Percentiles rank a stretch among this genome's conserved stretches.
Evolutionary conservation across 1,140 invertebrate species (phyloP).

Genomic region (Hylyphantes graminicola): DNA sequence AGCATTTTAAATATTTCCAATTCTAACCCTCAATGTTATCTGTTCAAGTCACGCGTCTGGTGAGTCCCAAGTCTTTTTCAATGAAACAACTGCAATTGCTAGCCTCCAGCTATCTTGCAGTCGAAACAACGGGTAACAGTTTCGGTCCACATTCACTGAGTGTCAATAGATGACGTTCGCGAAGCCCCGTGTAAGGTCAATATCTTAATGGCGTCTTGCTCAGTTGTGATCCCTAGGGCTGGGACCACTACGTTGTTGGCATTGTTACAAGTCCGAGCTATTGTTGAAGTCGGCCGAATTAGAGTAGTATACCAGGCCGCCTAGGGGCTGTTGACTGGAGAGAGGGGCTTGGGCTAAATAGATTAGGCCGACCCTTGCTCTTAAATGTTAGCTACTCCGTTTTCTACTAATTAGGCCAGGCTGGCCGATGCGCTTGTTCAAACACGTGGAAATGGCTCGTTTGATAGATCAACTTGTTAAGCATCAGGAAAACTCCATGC

Average conservation of each 20-base stretch:
- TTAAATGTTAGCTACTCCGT: constrained; percentile 56
- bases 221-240: constrained; percentile 42
- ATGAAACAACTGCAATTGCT: too few relatives aligned
- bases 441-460: constrained; percentile 43
- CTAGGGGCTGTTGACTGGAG: constrained; percentile 49
- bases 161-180: constrained; percentile 56
- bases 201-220: constrained; percentile 59
- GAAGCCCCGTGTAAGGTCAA: constrained; percentile 51
- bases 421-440: constrained; percentile 34
- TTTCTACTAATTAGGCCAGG: constrained; percentile 44
- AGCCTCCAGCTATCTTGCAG: constrained; percentile 39
- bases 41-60: constrained; percentile 26
- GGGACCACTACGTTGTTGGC: constrained; percentile 50
- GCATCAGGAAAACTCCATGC: constrained; percentile 39
- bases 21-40: too few relatives aligned
- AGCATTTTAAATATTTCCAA: too few relatives aligned
- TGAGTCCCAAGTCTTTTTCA: too few relatives aligned
- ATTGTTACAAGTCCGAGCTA: constrained; percentile 58
- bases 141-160: constrained; percentile 46
- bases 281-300: constrained; percentile 37
- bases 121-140: constrained; percentile 41
- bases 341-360: constrained; percentile 52
- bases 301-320: constrained; percentile 35
- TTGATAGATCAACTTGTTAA: constrained; percentile 55
- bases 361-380: constrained; percentile 38